Percentiles rank a stretch among this genome's conserved stretches.
These are phyloP conservation scores for Opisthograptis luteolata DNA, from an alignment of 2,888 invertebrate species.

Conservation along the genomic window DNA sequence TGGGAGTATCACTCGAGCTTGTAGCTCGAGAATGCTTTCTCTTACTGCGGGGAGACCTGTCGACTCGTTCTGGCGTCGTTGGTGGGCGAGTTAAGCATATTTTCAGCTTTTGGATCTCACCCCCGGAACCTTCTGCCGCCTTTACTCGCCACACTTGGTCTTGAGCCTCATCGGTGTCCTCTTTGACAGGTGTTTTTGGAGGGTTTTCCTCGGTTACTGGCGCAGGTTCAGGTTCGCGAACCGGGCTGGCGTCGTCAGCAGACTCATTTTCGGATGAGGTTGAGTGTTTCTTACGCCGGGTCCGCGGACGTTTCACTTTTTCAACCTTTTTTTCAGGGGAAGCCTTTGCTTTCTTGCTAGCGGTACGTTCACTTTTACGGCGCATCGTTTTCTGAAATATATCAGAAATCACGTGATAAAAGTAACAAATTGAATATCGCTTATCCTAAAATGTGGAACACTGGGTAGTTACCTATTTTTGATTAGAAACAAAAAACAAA, in stretches of 20 bases:
- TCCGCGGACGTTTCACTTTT: slow-evolving; percentile 80
- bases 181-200: slow-evolving; percentile 60
- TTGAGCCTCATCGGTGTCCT: slow-evolving; percentile 66
- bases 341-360: slow-evolving; percentile 85
- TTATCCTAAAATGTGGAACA: not conserved
- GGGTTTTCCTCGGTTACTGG: slow-evolving; percentile 53
- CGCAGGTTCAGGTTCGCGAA: slow-evolving; percentile 50
- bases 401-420: not conserved
- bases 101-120: slow-evolving; percentile 87
- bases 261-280: slow-evolving; percentile 82
- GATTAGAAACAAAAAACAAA: slow-evolving; percentile 1
- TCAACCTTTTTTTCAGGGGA: slow-evolving; percentile 86
- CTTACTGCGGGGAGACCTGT: slow-evolving; percentile 79
- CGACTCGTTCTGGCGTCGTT: slow-evolving; percentile 79
- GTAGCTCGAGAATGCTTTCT: slow-evolving; percentile 79
- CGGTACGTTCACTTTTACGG: slow-evolving; percentile 89
- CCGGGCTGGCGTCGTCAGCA: slow-evolving; percentile 64
- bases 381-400: slow-evolving; percentile 83
- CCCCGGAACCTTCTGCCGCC: slow-evolving; percentile 72
- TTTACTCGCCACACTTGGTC: slow-evolving; percentile 83
- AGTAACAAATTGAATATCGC: not conserved
- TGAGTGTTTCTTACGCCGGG: slow-evolving; percentile 83
- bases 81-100: slow-evolving; percentile 85
- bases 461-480: not conserved
- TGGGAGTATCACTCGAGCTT: slow-evolving; percentile 77